Conservation (phyloP, 2,888 invertebrate genomes). For the Crossocerus cetratus region DNA sequence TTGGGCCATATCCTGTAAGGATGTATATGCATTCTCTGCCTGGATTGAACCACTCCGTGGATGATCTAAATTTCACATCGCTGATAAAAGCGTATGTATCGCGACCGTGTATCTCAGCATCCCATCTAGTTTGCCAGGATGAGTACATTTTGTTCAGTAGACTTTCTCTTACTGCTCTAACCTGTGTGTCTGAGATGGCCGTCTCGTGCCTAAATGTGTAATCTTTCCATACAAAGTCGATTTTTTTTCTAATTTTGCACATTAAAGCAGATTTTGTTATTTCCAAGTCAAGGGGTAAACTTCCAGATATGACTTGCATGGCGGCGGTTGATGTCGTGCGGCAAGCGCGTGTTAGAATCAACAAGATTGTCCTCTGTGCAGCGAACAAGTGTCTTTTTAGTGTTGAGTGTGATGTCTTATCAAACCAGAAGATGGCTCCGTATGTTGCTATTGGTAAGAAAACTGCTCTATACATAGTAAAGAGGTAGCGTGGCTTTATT, state of each 20-base stretch:
- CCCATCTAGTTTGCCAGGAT: constrained; percentile 11
- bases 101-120: background rate
- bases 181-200: too few species aligned
- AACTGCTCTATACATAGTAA: constrained; percentile 8
- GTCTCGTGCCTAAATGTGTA: background rate
- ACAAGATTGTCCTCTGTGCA: constrained; percentile 5
- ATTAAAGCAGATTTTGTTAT: background rate
- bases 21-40: background rate
- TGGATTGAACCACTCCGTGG: constrained; percentile 3
- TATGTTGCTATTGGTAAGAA: constrained; percentile 17
- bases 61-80: background rate
- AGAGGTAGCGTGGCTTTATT: background rate
- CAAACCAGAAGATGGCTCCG: constrained; percentile 9
- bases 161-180: background rate
- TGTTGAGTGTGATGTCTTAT: background rate
- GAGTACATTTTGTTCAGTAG: background rate
- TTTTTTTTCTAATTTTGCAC: background rate
- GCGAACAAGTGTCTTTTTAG: background rate
- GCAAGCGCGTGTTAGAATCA: background rate
- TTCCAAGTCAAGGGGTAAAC: constrained; percentile 4
- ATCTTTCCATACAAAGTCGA: background rate
- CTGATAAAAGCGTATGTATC: constrained; percentile 5
- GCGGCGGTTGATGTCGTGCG: constrained; percentile 12
- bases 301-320: constrained; percentile 6
- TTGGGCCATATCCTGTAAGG: constrained; percentile 2